Evolutionary conservation across 2,888 invertebrate genomes (phyloP), one percentile per base, ranked within the genome.

Genomic region (Nebria brevicollis): DNA sequence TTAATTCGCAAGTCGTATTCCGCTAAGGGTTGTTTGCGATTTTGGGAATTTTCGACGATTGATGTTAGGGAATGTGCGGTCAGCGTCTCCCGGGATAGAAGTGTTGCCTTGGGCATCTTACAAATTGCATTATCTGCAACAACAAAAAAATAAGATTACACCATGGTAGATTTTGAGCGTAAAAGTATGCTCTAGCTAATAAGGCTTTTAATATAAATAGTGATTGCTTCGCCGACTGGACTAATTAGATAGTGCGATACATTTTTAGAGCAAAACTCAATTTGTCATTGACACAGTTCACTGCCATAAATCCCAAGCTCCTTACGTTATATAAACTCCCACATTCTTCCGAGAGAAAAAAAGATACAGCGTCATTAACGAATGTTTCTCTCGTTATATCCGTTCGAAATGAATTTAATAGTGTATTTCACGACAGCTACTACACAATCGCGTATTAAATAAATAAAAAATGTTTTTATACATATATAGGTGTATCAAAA

Each of bases 111-210:
- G 80, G 88, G 86, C 89, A 89, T 89, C 85, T 85, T 87, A 83
- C 79, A 83, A 84, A 86, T 84, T 85, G 64, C 88, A 88, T 88
- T 87, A 87, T 89, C 89, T 89, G 87, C 54, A 88, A 89, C 83
- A 84, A 86, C 84, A 82, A 78, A 83, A 43, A 82, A 72, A 34
- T 81, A 26, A 8, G n/a, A 65, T 26, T 75, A 64, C 2, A 75
- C 8, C 11, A 54, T 54, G 15, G 75, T 8, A 64, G 15, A 74
- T 15, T 54, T 54, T 54, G 2, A 20, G 20, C 20, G 0, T 20
- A 20, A 20, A 20, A 0, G 20, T 1, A 20, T 20, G 20, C 20
- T 20, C 20, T 20, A 20, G 20, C 20, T 20, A 20, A 20, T 20
- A 20, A 34, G 34, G 34, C 5, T 34, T 34, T 34, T 34, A 4